phyloP scores from a whole-genome alignment of 2,888 invertebrate genomes.

The Drosophila percnosoma region DNA sequence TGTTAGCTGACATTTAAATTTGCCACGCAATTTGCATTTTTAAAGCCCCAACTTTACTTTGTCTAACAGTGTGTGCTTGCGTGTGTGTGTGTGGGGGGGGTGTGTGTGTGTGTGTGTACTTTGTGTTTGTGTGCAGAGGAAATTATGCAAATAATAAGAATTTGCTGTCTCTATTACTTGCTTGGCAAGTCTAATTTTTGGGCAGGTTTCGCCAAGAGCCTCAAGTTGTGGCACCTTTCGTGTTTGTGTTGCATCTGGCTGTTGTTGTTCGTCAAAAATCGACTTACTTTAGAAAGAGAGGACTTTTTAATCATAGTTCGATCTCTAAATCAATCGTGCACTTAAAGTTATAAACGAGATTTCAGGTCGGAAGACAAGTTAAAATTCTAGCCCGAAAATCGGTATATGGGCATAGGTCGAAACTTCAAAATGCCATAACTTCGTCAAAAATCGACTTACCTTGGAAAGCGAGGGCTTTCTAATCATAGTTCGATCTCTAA shows the following conservation, averaged over 20 bases:
- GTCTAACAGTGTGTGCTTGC: neutral
- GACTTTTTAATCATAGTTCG: too few species aligned
- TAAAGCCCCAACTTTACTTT: constrained; percentile 22
- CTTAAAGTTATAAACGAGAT: too few species aligned
- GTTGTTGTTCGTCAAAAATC: constrained; percentile 6
- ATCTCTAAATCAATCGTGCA: too few species aligned
- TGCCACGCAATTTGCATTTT: constrained; percentile 73
- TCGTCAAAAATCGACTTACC: too few species aligned
- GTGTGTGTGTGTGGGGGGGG: constrained; percentile 9
- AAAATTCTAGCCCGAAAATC: too few species aligned
- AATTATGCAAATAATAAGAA: constrained; percentile 77
- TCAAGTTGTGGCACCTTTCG: constrained; percentile 35
- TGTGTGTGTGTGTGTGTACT: constrained; percentile 20
- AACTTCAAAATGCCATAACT: too few species aligned
- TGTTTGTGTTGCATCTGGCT: constrained; percentile 61
- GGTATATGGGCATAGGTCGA: too few species aligned
- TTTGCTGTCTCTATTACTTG: constrained; percentile 75
- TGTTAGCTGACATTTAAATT: constrained; percentile 76
- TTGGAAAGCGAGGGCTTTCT: too few species aligned
- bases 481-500: too few species aligned
- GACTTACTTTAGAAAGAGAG: too few species aligned
- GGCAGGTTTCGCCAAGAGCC: constrained; percentile 42
- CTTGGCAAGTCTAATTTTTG: constrained; percentile 57
- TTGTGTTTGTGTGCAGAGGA: constrained; percentile 33
- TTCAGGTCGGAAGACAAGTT: too few species aligned